phyloP scores from a whole-genome alignment of 2,113 vertebrate species.

The Castor canadensis region DNA sequence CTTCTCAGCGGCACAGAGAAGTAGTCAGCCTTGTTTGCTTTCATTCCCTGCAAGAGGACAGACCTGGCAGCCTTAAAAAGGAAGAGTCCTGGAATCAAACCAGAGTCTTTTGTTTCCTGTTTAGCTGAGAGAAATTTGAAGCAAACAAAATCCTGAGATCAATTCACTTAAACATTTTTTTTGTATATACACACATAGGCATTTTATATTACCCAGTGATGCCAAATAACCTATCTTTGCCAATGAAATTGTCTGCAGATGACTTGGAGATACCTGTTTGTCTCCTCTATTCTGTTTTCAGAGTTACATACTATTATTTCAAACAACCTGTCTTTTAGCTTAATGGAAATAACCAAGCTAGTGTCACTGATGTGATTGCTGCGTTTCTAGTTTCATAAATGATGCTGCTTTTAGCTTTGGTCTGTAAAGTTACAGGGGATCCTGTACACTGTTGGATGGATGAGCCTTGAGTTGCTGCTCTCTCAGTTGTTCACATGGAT shows the following conservation, averaged over 20 bases:
- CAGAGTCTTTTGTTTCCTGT: conserved; percentile 52
- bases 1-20: conserved; percentile 50
- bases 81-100: conserved; percentile 36
- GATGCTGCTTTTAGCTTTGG: neutral
- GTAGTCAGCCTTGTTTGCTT: neutral
- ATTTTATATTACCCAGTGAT: neutral
- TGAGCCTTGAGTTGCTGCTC: neutral
- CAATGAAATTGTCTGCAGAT: conserved; percentile 9
- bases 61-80: conserved; percentile 49
- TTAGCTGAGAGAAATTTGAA: conserved; percentile 24
- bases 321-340: conserved; percentile 14
- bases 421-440: neutral
- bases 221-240: neutral
- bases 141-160: conserved; percentile 41
- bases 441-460: neutral
- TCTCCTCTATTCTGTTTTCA: neutral
- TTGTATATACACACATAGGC: no score
- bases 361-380: neutral
- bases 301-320: conserved; percentile 33
- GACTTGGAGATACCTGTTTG: neutral
- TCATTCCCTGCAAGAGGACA: neutral
- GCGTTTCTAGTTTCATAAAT: neutral
- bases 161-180: neutral
- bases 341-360: neutral
- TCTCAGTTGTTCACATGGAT: neutral